Conservation (phyloP, 2,888 invertebrate genomes). For the Odontocolon sp. region DNA sequence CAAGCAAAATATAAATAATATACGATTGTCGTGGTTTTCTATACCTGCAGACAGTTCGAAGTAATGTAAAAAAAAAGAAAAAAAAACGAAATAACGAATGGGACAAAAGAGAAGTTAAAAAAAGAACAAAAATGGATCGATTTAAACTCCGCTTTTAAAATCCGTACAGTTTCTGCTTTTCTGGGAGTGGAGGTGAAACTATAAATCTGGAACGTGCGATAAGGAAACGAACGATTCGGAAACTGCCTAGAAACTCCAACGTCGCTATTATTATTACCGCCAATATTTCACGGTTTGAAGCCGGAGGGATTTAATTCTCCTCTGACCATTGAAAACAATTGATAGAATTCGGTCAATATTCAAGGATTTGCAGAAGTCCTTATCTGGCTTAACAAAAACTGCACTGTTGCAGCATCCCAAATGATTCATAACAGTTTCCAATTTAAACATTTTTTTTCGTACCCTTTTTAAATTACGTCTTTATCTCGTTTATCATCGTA, state of each 20-base stretch:
- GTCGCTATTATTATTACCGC: constrained; percentile 20
- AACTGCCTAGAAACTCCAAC: neutral
- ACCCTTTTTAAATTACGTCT: neutral
- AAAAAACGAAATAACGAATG: no score
- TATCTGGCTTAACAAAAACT: neutral
- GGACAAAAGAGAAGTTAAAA: no score
- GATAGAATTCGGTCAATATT: neutral
- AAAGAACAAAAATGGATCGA: no score
- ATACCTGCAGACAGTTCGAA: no score
- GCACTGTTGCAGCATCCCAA: neutral
- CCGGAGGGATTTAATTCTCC: constrained; percentile 29
- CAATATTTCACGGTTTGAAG: constrained; percentile 34
- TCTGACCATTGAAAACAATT: constrained; percentile 14
- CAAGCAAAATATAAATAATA: neutral
- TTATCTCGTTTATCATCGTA: neutral
- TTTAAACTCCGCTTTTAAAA: constrained; percentile 13
- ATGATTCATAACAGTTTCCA: neutral
- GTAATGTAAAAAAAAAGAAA: no score
- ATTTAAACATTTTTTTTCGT: neutral
- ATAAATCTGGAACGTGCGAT: constrained; percentile 54
- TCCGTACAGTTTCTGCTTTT: neutral
- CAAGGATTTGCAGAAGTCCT: neutral
- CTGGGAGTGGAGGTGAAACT: constrained; percentile 17
- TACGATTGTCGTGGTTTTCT: neutral
- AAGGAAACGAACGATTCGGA: constrained; percentile 32